Percentiles rank a stretch among this genome's conserved stretches.
These are phyloP conservation scores for Campoletis sonorensis DNA, from an alignment of 1,140 invertebrate genomes.

Conservation along the genomic window DNA sequence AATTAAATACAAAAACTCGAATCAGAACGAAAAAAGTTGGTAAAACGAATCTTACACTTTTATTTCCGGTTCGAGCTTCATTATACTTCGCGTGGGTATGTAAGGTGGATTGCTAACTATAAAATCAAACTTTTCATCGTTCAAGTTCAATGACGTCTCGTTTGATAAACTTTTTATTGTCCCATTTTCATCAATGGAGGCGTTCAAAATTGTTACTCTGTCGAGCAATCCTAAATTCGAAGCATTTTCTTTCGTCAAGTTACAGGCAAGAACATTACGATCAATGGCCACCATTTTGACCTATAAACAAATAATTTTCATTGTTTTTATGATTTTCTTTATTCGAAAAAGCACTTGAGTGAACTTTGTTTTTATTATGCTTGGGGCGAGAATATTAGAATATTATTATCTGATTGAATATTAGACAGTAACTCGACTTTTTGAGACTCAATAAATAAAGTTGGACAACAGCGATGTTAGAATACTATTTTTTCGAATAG, in stretches of 20 bases:
- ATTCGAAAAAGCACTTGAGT: too few relatives aligned
- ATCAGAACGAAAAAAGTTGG: too few relatives aligned
- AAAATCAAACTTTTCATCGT: conserved; percentile 76
- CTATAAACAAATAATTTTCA: conserved; percentile 57
- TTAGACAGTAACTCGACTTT: too few relatives aligned
- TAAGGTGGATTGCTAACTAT: conserved; percentile 84
- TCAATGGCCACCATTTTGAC: conserved; percentile 79
- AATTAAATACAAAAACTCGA: not conserved
- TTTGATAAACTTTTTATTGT: conserved; percentile 52
- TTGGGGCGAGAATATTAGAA: too few relatives aligned
- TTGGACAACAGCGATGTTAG: too few relatives aligned
- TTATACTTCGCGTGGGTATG: conserved; percentile 77
- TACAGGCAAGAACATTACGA: conserved; percentile 78
- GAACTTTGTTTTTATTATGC: too few relatives aligned
- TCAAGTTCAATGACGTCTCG: conserved; percentile 59
- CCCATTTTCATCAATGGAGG: conserved; percentile 71
- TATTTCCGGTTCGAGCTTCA: conserved; percentile 79
- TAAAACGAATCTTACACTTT: conserved; percentile 75
- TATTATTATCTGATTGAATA: too few relatives aligned
- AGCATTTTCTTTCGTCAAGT: conserved; percentile 80
- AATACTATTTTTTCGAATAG: too few relatives aligned
- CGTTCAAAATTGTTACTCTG: conserved; percentile 75
- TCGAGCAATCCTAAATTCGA: conserved; percentile 72
- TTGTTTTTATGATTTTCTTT: too few relatives aligned
- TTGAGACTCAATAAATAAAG: too few relatives aligned